Evolutionary conservation across 2,888 invertebrate genomes (phyloP), one percentile per base, ranked within the genome.

Genomic region (Sinhomidia bicolor): DNA sequence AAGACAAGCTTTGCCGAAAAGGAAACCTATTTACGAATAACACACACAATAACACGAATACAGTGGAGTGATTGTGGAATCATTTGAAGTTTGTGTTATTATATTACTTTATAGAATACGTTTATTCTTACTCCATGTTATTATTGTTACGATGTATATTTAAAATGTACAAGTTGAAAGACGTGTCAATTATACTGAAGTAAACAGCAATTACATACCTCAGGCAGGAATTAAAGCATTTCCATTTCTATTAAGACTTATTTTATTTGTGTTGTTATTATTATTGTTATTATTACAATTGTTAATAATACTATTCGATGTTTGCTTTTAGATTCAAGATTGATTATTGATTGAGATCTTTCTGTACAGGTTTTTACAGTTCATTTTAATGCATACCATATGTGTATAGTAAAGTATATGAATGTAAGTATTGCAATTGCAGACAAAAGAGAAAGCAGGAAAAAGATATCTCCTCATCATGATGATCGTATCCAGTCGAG

Each of bases 401-500:
- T 14, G n/a, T 51, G 4, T 51, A n/a, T 51, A 14, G 51, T 36
- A 36, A 36, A 36, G 4, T 36, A 36, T 36, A 7, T 36, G 3
- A 36, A 36, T 36, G 36, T 36, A 36, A 36, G 51, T 36, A 36
- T 5, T 36, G 36, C n/a, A n/a, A n/a, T n/a, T n/a, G n/a, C n/a
- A n/a, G n/a, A n/a, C n/a, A n/a, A n/a, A n/a, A 36, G 7, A 3
- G 36, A 36, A 36, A 41, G n/a, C 65, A 26, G 29, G 4, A 32
- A 68, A 68, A 9, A 41, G 41, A 14, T 74, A 74, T 23, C 47
- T 74, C n/a, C 29, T 54, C 32, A 23, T 78, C 14, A 47, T 51
- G 54, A 78, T 32, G 54, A 78, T 32, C 51, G 9, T 26, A 32
- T 54, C 20, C 51, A 32, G 54, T 78, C 54, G 78, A 78, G 78